These are phyloP conservation scores for Ascidia mentula DNA, from an alignment of 23 tunicate species.

Conservation along the genomic window DNA sequence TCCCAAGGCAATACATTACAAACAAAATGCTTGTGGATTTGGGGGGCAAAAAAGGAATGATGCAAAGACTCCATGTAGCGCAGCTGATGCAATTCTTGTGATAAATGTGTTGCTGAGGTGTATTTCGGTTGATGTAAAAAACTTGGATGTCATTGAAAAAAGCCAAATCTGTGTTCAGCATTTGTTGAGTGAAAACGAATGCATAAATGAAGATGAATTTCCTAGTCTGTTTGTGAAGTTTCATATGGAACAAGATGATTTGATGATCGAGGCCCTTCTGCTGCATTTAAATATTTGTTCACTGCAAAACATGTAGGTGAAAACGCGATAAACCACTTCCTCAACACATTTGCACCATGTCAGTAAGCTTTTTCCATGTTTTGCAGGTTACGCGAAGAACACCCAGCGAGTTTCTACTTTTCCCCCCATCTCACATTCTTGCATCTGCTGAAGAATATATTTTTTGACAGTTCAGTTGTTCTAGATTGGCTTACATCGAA, in stretches of 20 bases:
- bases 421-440: conserved; percentile 46
- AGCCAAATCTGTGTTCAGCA: neutral
- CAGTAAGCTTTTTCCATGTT: neutral
- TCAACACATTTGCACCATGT: neutral
- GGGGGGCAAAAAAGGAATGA: neutral
- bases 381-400: neutral
- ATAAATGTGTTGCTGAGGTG: neutral
- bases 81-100: neutral
- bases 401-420: neutral
- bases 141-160: neutral
- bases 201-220: neutral
- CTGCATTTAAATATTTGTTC: conserved; percentile 41
- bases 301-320: no score
- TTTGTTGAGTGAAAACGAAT: neutral
- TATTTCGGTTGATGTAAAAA: neutral
- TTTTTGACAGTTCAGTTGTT: conserved; percentile 51
- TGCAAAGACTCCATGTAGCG: neutral
- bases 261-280: conserved; percentile 37
- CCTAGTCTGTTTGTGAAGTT: no score
- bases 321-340: no score
- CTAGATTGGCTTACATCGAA: conserved; percentile 70
- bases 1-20: neutral
- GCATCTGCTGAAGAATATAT: conserved; percentile 16
- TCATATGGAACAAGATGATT: conserved; percentile 71
- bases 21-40: neutral